These are phyloP conservation scores for Drosophila biarmipes DNA, from an alignment of 1,140 invertebrate species.

Conservation along the genomic window DNA sequence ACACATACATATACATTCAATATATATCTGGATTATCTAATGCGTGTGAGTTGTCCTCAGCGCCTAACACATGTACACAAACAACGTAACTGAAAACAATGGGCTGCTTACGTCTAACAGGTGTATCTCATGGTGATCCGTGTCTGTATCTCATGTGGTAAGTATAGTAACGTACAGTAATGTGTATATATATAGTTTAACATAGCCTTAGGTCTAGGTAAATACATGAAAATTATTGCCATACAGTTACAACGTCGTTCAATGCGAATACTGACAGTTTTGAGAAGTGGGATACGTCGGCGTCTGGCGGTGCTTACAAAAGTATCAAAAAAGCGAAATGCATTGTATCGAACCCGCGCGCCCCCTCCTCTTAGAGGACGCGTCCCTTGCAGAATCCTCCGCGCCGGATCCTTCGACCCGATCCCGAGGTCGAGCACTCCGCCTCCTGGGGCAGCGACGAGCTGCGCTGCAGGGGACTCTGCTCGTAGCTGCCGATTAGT, in stretches of 20 bases:
- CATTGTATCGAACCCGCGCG: slow-evolving; percentile 22
- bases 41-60: slow-evolving; percentile 23
- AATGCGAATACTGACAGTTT: slow-evolving; percentile 76
- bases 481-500: slow-evolving; percentile 75
- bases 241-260: slow-evolving; percentile 81
- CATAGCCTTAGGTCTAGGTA: slow-evolving; percentile 65
- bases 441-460: slow-evolving; percentile 65
- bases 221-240: slow-evolving; percentile 83
- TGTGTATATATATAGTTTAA: slow-evolving; percentile 21
- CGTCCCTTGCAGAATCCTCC: slow-evolving; percentile 80
- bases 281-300: slow-evolving; percentile 25
- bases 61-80: slow-evolving; percentile 43
- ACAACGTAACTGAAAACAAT: slow-evolving; percentile 41
- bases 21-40: slow-evolving; percentile 37
- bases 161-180: slow-evolving; percentile 1
- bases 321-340: slow-evolving; percentile 72
- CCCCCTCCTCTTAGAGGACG: slow-evolving; percentile 43
- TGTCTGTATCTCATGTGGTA: slow-evolving; percentile 16
- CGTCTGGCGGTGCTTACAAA: slow-evolving; percentile 57
- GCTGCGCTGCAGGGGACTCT: slow-evolving; percentile 64
- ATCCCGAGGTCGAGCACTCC: slow-evolving; percentile 37
- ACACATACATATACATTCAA: slow-evolving; percentile 49
- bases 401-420: slow-evolving; percentile 56
- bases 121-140: slow-evolving; percentile 33
- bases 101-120: slow-evolving; percentile 39